Evolutionary conservation across 2,888 invertebrate species (phyloP).

Genomic region (Agrilus mali): DNA sequence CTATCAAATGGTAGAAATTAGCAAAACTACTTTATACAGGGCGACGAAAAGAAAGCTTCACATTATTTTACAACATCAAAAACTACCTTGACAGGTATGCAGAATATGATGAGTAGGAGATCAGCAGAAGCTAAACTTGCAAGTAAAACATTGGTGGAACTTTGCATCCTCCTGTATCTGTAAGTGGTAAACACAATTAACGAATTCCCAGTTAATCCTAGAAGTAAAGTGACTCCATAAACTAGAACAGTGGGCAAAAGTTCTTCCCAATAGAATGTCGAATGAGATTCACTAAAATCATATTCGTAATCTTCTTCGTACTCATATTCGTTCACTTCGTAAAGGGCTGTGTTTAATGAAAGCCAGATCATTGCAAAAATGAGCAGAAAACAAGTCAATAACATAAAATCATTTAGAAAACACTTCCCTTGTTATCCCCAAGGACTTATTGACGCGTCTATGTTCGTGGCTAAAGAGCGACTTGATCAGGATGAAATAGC

Average conservation of each 20-base stretch:
- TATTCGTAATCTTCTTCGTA: slow-evolving; percentile 30
- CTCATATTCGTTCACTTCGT: slow-evolving; percentile 10
- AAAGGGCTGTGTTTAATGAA: slow-evolving; percentile 3
- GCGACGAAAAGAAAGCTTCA: no score
- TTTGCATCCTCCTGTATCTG: slow-evolving; percentile 43
- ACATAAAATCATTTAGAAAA: slow-evolving; percentile 1
- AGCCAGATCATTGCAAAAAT: neutral
- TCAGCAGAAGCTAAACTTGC: slow-evolving; percentile 57
- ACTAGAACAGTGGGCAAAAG: slow-evolving; percentile 42
- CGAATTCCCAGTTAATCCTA: slow-evolving; percentile 46
- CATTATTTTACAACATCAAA: neutral
- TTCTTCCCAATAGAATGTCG: slow-evolving; percentile 40
- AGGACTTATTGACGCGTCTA: neutral
- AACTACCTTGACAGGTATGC: slow-evolving; percentile 58
- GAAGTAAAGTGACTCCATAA: slow-evolving; percentile 45
- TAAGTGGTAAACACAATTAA: slow-evolving; percentile 45
- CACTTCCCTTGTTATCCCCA: neutral
- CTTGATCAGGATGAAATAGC: neutral
- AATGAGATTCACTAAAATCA: slow-evolving; percentile 36
- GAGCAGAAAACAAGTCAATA: neutral
- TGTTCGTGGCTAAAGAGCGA: neutral
- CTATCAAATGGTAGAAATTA: no score
- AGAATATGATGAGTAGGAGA: slow-evolving; percentile 52
- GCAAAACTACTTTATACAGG: no score
- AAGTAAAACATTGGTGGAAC: slow-evolving; percentile 54